Evolutionary conservation across 2,888 invertebrate species (phyloP), one percentile per base, ranked within the genome.

Genomic region (Hofmannophila pseudospretella): DNA sequence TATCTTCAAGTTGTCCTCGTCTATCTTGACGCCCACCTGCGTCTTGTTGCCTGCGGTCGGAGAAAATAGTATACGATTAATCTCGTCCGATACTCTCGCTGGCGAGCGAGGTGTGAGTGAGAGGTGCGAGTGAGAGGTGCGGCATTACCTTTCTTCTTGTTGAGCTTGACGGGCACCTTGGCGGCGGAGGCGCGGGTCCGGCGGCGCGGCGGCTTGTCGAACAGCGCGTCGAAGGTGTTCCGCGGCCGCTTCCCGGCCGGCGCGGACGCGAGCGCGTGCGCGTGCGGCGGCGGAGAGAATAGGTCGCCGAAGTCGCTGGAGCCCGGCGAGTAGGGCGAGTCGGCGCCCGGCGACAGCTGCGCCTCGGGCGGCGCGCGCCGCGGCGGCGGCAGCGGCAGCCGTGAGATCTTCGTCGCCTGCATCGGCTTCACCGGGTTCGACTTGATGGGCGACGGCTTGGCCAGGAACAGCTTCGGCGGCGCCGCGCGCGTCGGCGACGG

Each of bases 291-390:
- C 34, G 95, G 95, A 72, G 93, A 93, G 79, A 96, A 96, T 47
- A 96, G 88, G 70, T 96, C 95, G 56, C 95, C 95, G 66, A 94
- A 95, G 73, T 96, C 93, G 57, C 93, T 93, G n/a, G 95, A 94
- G 30, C 94, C 95, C 0, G 96, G 96, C 32, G 95, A 95, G 80
- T 96, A 96, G 0, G 96, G 96, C 12, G 96, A 95, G 31, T 73
- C 71, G 50, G 93, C 89, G 48, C 89, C 89, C 32, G 89, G 88
- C 50, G 92, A 92, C 25, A 82, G 42, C 27, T 67, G 54, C 57
- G 44, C 35, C 39, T 41, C 20, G 20, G 20, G 26, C 16, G 63
- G 48, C 41, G 63, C 47, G 41, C 40, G 71, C 51, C 67, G 63
- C 44, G 67, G 64, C 49, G 63, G 57, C 44, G 67, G 68, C 38